Evolutionary conservation across 2,797 vertebrate species (phyloP).

Genomic region (Miichthys miiuy): DNA sequence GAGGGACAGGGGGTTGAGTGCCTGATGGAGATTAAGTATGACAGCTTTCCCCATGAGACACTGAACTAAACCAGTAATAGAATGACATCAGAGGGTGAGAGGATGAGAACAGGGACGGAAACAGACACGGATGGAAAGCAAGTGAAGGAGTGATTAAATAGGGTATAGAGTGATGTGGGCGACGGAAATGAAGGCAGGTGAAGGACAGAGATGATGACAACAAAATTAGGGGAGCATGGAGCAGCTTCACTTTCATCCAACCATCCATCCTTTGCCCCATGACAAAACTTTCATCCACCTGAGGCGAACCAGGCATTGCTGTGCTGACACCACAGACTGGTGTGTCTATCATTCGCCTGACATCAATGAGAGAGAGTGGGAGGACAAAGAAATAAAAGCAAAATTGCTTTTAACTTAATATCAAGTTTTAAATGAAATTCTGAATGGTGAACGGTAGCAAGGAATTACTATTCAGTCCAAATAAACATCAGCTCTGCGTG

Average conservation of each 20-base stretch:
- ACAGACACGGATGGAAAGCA: conserved; percentile 12
- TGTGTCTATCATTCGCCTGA: too few relatives aligned
- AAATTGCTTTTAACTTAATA: too few relatives aligned
- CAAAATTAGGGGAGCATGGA: too few relatives aligned
- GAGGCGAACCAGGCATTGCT: too few relatives aligned
- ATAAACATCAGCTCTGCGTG: too few relatives aligned
- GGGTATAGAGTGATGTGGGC: neutral
- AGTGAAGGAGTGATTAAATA: conserved; percentile 18
- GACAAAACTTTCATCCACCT: neutral
- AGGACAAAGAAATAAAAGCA: too few relatives aligned
- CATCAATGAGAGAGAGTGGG: too few relatives aligned
- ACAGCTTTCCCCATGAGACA: conserved; percentile 10
- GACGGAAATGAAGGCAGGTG: neutral
- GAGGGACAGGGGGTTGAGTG: neutral
- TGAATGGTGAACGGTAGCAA: too few relatives aligned
- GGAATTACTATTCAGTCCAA: too few relatives aligned
- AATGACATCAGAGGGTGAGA: conserved; percentile 18
- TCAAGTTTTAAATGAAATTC: too few relatives aligned
- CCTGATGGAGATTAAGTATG: conserved; percentile 1
- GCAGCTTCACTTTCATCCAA: neutral
- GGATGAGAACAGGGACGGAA: neutral
- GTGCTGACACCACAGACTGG: too few relatives aligned
- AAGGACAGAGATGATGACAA: neutral
- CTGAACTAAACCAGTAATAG: conserved; percentile 15
- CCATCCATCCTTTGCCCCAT: neutral